phyloP scores from a whole-genome alignment of 2,888 invertebrate species.

The Belgica antarctica region DNA sequence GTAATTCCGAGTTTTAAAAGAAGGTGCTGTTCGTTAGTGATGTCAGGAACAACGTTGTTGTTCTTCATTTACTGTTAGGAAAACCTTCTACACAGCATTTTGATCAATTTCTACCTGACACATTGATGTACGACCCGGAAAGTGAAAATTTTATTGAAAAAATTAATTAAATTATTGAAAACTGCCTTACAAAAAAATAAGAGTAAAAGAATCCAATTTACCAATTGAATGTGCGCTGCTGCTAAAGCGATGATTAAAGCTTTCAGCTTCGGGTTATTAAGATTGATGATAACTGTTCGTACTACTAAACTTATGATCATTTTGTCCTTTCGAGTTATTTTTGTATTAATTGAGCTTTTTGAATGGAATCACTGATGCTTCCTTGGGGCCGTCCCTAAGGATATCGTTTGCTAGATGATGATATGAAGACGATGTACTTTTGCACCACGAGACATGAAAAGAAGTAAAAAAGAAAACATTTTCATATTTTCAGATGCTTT shows the following conservation, averaged over 20 bases:
- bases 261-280: constrained; percentile 33
- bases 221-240: constrained; percentile 31
- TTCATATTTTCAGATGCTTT: constrained; percentile 36
- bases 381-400: too few species aligned
- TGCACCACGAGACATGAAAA: neutral
- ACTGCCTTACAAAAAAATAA: constrained; percentile 16
- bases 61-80: too few species aligned
- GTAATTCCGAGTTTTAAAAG: constrained; percentile 4
- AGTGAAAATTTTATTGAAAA: neutral
- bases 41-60: too few species aligned
- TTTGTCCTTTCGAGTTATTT: neutral
- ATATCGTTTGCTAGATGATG: neutral
- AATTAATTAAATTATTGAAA: constrained; percentile 3
- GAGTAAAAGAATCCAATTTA: constrained; percentile 29
- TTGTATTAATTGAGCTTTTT: constrained; percentile 10
- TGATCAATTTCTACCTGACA: too few species aligned
- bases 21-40: too few species aligned
- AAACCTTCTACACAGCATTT: too few species aligned
- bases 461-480: neutral
- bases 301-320: constrained; percentile 6
- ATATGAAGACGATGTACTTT: constrained; percentile 1
- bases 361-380: constrained; percentile 6
- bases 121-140: too few species aligned
- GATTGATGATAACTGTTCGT: constrained; percentile 19
- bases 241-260: constrained; percentile 17